These are phyloP conservation scores for Litocranius walleri DNA, from an alignment of 2,113 vertebrate species.

Conservation along the genomic window DNA sequence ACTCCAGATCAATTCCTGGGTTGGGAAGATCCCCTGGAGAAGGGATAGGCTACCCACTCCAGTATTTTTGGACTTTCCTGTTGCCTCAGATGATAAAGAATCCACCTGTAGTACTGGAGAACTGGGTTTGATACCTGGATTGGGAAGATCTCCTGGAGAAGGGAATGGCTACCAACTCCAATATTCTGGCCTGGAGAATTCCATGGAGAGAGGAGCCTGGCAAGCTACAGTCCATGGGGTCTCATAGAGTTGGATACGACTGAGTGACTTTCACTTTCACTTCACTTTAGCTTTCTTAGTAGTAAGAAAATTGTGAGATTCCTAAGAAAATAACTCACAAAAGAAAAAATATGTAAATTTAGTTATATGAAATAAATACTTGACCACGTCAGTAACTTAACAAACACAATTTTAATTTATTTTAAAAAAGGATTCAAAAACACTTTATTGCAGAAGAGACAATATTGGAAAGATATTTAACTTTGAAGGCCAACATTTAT, in stretches of 20 bases:
- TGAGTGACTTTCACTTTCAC: not conserved
- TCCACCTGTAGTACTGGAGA: not conserved
- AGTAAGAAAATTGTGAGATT: not conserved
- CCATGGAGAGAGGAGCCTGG: not conserved
- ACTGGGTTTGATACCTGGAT: not conserved
- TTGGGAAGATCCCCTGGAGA: not conserved
- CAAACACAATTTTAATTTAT: not conserved
- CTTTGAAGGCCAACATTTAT: not conserved
- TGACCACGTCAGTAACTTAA: not conserved
- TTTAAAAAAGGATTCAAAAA: not conserved
- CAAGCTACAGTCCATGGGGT: not conserved
- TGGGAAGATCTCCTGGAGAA: not conserved
- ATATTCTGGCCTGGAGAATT: not conserved
- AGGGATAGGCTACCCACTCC: not conserved
- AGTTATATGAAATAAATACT: not conserved
- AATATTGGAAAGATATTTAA: not conserved
- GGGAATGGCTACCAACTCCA: not conserved
- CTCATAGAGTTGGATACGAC: not conserved
- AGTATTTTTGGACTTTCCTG: not conserved
- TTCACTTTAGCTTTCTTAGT: not conserved
- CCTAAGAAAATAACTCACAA: not conserved
- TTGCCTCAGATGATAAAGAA: not conserved
- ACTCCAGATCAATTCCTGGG: not conserved
- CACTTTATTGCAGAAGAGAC: not conserved
- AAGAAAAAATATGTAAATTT: not conserved